Percentiles rank a stretch among this genome's conserved stretches.
These are phyloP conservation scores for Macrotis lagotis DNA, from an alignment of 2,113 vertebrate species.

Conservation along the genomic window DNA sequence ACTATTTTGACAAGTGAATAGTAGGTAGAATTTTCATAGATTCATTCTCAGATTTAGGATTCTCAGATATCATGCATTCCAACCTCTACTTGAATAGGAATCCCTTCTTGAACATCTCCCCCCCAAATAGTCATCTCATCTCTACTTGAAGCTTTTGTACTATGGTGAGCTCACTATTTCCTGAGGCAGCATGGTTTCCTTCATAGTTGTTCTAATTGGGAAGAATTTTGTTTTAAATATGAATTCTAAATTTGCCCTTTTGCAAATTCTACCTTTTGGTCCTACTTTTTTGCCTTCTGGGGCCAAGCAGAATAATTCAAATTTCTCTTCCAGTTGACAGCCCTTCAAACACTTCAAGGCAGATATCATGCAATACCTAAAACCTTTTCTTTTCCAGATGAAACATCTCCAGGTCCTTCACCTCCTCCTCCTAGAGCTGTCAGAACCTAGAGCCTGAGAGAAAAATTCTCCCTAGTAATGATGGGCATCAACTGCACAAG, in stretches of 20 bases:
- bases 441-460: background rate
- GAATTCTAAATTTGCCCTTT: background rate
- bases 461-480: background rate
- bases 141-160: background rate
- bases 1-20: background rate
- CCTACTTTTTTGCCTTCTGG: background rate
- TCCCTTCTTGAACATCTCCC: background rate
- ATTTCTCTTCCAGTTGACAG: background rate
- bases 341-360: background rate
- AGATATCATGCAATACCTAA: background rate
- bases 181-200: background rate
- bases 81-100: background rate
- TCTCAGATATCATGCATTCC: background rate
- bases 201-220: background rate
- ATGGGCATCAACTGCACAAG: background rate
- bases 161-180: background rate
- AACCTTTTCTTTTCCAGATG: background rate
- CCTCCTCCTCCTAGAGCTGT: background rate
- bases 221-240: background rate
- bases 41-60: background rate
- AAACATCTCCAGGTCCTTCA: too few relatives aligned
- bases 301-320: background rate
- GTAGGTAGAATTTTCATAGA: background rate
- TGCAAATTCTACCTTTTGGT: background rate
- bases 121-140: background rate